Conservation (phyloP, 2,113 vertebrate species). For the Perognathus longimembris region DNA sequence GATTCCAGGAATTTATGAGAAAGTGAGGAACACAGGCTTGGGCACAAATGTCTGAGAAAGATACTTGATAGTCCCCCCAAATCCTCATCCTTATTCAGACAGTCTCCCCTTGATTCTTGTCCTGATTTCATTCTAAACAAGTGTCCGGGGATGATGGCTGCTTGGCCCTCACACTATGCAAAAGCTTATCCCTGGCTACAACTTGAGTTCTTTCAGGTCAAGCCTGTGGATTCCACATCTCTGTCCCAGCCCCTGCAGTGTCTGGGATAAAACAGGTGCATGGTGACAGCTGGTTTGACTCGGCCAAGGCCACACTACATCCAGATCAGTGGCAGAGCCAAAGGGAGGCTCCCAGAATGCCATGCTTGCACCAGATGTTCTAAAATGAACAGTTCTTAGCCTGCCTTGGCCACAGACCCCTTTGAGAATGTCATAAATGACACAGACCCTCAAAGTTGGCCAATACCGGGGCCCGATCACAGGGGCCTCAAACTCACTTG, state of each 20-base stretch:
- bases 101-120: too few species aligned
- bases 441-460: not conserved
- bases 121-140: not conserved
- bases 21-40: not conserved
- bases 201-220: not conserved
- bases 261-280: conserved; percentile 21
- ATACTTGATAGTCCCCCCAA: not conserved
- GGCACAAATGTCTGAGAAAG: not conserved
- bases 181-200: not conserved
- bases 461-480: too few species aligned
- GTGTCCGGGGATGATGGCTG: not conserved
- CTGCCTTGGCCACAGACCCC: not conserved
- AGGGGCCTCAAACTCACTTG: too few species aligned
- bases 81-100: not conserved
- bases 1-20: not conserved
- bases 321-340: not conserved
- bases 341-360: conserved; percentile 49
- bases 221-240: not conserved
- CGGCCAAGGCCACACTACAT: not conserved
- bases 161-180: rapidly evolving
- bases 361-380: not conserved
- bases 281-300: not conserved
- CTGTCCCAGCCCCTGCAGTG: not conserved
- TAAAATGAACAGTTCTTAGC: not conserved
- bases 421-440: conserved; percentile 6